A percentile compares a stretch with the other conserved stretches of the same genome.
These are phyloP conservation scores for Drosophila chauvacae DNA, from an alignment of 1,140 invertebrate species.

Conservation along the genomic window DNA sequence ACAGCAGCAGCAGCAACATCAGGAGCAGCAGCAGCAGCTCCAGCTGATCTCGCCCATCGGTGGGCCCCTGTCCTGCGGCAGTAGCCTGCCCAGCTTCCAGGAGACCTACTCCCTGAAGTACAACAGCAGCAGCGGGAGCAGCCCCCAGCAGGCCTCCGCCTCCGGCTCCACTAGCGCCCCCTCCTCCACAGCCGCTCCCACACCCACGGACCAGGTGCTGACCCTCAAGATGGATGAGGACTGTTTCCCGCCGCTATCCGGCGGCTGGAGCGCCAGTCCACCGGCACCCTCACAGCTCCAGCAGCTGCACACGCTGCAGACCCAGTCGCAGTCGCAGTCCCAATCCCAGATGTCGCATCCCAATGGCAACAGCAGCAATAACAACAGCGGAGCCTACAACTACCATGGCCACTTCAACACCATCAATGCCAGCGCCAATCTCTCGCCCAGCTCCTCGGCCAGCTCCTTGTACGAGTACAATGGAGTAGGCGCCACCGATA, in stretches of 20 bases:
- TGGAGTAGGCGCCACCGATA: slow-evolving; percentile 47
- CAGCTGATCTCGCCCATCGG: slow-evolving; percentile 74
- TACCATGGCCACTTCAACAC: slow-evolving; percentile 79
- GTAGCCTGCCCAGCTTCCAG: slow-evolving; percentile 92
- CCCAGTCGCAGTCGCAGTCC: slow-evolving; percentile 48
- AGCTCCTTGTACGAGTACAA: slow-evolving; percentile 74
- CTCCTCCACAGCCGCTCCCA: slow-evolving; percentile 46
- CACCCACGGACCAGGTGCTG: slow-evolving; percentile 69
- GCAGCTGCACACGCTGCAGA: slow-evolving; percentile 63
- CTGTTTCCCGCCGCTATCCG: slow-evolving; percentile 86
- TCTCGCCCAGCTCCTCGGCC: slow-evolving; percentile 72
- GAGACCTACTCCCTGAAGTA: slow-evolving; percentile 92
- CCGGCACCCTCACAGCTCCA: slow-evolving; percentile 49
- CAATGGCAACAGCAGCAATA: slow-evolving; percentile 51
- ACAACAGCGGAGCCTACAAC: slow-evolving; percentile 61
- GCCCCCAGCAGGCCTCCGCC: slow-evolving; percentile 56
- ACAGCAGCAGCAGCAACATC: slow-evolving; percentile 47
- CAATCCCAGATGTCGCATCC: slow-evolving; percentile 40
- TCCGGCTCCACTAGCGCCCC: slow-evolving; percentile 41
- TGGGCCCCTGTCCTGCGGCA: slow-evolving; percentile 84
- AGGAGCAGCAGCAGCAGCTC: slow-evolving; percentile 55
- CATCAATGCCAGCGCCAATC: slow-evolving; percentile 69
- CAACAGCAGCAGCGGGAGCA: slow-evolving; percentile 63
- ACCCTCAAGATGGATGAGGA: slow-evolving; percentile 92
- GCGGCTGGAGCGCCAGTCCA: slow-evolving; percentile 58